Conservation (phyloP, 2,113 vertebrate genomes). For the Actinemys pallida region DNA sequence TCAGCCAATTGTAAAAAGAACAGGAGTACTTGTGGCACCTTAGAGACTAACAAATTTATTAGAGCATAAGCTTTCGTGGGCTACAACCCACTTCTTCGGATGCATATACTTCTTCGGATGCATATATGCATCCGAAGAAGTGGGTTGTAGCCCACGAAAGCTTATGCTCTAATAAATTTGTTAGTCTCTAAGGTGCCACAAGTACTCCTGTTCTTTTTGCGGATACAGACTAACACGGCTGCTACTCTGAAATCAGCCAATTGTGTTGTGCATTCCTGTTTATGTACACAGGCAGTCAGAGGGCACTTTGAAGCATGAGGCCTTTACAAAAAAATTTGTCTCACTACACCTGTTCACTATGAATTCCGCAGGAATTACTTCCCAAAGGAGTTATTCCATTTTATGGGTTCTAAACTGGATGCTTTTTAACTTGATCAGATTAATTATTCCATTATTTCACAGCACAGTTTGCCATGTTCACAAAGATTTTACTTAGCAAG, state of each 20-base stretch:
- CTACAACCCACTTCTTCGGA: no score
- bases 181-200: no score
- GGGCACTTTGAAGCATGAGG: not conserved
- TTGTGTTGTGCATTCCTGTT: not conserved
- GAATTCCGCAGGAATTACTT: not conserved
- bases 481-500: not conserved
- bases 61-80: no score
- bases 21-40: no score
- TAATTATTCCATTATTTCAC: not conserved
- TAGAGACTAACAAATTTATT: no score
- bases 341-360: not conserved
- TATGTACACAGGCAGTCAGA: not conserved
- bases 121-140: no score
- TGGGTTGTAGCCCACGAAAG: no score
- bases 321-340: not conserved
- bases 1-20: not conserved
- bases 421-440: not conserved
- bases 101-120: no score
- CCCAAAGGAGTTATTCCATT: not conserved
- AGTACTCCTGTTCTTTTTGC: no score
- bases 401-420: not conserved
- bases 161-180: no score
- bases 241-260: not conserved
- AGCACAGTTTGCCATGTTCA: not conserved
- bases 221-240: no score